Percentiles rank a stretch among this genome's conserved stretches.
phyloP scores from a whole-genome alignment of 2,888 invertebrate species.

The Lomographa bimaculata region DNA sequence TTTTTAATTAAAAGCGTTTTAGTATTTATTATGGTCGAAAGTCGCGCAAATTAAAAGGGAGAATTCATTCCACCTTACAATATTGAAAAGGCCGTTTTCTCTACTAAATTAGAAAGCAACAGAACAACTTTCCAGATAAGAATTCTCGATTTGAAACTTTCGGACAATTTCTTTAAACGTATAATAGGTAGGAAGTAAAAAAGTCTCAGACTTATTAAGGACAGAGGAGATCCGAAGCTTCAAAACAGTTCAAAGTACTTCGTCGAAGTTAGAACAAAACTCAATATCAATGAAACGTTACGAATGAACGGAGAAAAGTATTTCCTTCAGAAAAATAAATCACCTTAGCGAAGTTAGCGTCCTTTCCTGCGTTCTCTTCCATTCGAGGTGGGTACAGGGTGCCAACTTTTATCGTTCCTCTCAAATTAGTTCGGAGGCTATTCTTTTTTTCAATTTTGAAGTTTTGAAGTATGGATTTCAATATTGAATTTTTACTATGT shows the following conservation, averaged over 20 bases:
- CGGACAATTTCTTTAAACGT: constrained; percentile 50
- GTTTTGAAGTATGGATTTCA: constrained; percentile 77
- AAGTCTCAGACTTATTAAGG: constrained; percentile 63
- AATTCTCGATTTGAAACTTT: constrained; percentile 47
- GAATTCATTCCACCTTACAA: constrained; percentile 32
- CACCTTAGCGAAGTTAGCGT: constrained; percentile 67
- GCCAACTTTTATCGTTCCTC: constrained; percentile 70
- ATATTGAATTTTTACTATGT: constrained; percentile 76
- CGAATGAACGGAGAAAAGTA: constrained; percentile 61
- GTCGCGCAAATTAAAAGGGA: constrained; percentile 45
- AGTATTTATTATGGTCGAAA: constrained; percentile 48
- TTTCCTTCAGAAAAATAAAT: constrained; percentile 75
- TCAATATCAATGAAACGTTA: constrained; percentile 74
- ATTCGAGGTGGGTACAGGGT: constrained; percentile 53
- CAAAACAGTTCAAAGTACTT: constrained; percentile 68
- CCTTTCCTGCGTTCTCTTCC: constrained; percentile 55
- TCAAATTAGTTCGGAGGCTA: constrained; percentile 69
- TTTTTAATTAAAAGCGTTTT: constrained; percentile 50
- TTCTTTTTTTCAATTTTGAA: constrained; percentile 64
- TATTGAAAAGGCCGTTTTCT: constrained; percentile 51
- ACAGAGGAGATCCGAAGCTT: constrained; percentile 53
- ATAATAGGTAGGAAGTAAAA: constrained; percentile 59
- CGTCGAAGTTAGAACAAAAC: constrained; percentile 70
- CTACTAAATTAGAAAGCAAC: constrained; percentile 62
- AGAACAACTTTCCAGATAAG: constrained; percentile 53